Base-by-base conservation (phyloP, 2,113 vertebrate species). In the Myiopsitta monachus region DNA sequence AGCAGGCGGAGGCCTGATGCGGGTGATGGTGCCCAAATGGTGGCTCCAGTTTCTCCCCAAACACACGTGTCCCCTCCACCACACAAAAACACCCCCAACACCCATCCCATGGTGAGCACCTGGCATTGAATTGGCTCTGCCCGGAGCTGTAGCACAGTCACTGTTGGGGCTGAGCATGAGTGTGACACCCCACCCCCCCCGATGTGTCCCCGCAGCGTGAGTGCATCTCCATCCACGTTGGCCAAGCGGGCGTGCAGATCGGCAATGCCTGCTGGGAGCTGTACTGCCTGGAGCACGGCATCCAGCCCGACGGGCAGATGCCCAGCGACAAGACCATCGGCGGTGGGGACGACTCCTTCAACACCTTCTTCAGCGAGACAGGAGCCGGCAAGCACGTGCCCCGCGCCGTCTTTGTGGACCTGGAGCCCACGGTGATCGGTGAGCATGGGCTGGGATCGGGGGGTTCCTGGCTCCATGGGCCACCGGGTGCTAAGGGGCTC, bases 291-390 rank as follows among this genome's bases (percentile, higher is more conserved):
- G 96, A 18, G 43, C 43, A 97, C 18, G 97, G 97, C 31, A 97
- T 98, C 91, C 97, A 98, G 94, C 96, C 90, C 14, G 97, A 98
- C 9, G 97, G 97, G 51, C 96, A 97, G 95, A 98, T 97, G 97
- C 95, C 95, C 81, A 96, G 95, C 14, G 97, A 96, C 47, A 98
- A 97, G 69, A 91, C 94, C 92, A 94, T 97, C 38, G 97, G 97
- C 3, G 83, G 83, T 5, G 43, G 43, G 43, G 43, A 44, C 43
- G 43, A 44, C 93, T 98, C 97, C 78, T 97, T 97, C 85, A 97
- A 93, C 79, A 97, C 97, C 14, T 97, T 98, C 93, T 97, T 98
- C 95, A 96, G 97, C 63, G 96, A 97, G 92, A 97, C 97, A 6
- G 97, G 97, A 5, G 92, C 97, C 16, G 97, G 97, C 36, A 97